Percentiles rank a stretch among this genome's conserved stretches.
Evolutionary conservation across 2,113 vertebrate genomes (phyloP).

Genomic region (Malurus cyaneus): DNA sequence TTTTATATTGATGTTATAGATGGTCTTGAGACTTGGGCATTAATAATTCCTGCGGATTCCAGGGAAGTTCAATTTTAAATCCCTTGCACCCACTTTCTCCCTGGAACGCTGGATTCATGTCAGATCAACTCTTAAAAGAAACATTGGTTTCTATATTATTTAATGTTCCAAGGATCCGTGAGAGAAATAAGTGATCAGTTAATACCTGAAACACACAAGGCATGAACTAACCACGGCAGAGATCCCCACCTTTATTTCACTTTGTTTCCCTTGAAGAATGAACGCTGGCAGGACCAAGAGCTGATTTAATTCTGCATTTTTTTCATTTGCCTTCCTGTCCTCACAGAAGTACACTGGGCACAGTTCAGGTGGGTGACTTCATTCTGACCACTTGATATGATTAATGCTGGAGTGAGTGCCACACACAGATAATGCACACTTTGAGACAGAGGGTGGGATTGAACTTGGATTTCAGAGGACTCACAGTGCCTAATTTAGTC

Average conservation of each 20-base stretch:
- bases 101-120: neutral
- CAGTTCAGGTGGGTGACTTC: neutral
- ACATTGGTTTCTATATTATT: neutral
- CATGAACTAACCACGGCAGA: neutral
- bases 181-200: neutral
- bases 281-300: neutral
- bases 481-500: neutral
- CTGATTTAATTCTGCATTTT: neutral
- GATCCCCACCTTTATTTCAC: neutral
- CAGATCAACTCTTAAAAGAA: neutral
- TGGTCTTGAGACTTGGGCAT: neutral
- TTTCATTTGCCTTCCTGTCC: neutral
- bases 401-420: neutral
- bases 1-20: neutral
- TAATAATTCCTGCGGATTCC: neutral
- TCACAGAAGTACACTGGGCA: neutral
- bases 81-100: neutral
- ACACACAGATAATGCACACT: neutral
- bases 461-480: neutral
- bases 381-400: neutral
- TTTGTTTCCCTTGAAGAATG: neutral
- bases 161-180: neutral
- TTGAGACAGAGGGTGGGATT: neutral
- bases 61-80: neutral
- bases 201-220: neutral